Evolutionary conservation across 2,113 vertebrate species (phyloP).

Genomic region (Orthonyx spaldingii): DNA sequence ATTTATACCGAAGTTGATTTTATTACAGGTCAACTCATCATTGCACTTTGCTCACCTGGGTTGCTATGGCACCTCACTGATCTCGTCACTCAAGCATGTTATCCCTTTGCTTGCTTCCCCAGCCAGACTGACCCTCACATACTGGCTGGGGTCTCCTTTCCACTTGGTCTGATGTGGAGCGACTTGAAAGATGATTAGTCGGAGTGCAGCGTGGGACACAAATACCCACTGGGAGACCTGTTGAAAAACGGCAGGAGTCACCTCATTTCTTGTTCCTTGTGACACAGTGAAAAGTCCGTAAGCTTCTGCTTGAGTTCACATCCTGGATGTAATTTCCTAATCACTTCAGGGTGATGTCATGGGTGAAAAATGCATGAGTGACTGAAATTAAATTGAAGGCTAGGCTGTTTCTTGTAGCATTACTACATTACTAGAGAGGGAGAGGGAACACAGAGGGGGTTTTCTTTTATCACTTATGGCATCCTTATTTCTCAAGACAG

Average conservation of each 20-base stretch:
- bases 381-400: constrained; percentile 4
- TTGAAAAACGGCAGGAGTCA: not conserved
- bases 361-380: not conserved
- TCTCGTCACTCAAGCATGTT: fast-evolving
- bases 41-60: not conserved
- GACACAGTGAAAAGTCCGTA: not conserved
- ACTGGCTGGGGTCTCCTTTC: not conserved
- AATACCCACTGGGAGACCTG: not conserved
- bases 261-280: not conserved
- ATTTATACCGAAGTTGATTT: not conserved
- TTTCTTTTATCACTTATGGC: not conserved
- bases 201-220: not conserved
- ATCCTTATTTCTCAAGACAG: not conserved
- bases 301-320: not conserved
- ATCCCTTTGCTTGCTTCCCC: not conserved
- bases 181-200: not conserved
- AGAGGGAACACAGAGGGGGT: not conserved
- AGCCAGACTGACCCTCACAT: not conserved
- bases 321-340: not conserved
- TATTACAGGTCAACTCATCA: not conserved
- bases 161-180: not conserved
- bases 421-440: not conserved
- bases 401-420: not conserved
- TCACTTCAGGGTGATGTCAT: constrained; percentile 14
- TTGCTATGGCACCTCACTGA: not conserved